Evolutionary conservation across 2,888 invertebrate genomes (phyloP).

Genomic region (Temnothorax unifasciatus): DNA sequence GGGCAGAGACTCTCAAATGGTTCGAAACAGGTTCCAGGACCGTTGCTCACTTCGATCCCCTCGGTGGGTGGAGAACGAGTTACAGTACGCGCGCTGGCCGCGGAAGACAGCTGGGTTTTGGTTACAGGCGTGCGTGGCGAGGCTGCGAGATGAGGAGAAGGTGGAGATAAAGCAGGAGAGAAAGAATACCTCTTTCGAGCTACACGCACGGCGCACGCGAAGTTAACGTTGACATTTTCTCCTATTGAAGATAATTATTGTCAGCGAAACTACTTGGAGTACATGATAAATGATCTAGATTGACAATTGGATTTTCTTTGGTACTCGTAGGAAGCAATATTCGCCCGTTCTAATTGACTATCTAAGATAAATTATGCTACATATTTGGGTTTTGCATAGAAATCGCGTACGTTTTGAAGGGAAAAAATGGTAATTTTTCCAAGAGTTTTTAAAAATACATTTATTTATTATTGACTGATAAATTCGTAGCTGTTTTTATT

Average conservation of each 20-base stretch:
- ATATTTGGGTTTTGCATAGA: not conserved
- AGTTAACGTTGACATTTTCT: slow-evolving; percentile 20
- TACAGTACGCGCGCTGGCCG: slow-evolving; percentile 76
- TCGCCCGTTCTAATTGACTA: not conserved
- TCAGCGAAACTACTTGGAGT: not conserved
- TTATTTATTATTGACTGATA: not conserved
- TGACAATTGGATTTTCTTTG: not conserved
- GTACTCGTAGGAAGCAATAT: not conserved
- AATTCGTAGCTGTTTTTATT: not conserved
- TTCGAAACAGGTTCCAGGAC: slow-evolving; percentile 82
- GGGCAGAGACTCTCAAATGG: slow-evolving; percentile 81
- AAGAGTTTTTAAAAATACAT: not conserved
- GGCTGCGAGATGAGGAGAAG: slow-evolving; percentile 37
- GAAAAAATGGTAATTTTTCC: not conserved
- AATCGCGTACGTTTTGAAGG: not conserved
- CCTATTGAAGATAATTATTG: not conserved
- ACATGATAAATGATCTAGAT: not conserved
- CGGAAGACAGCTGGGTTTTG: slow-evolving; percentile 82
- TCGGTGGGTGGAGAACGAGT: slow-evolving; percentile 83
- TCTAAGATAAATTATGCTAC: not conserved
- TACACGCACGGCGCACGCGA: not conserved
- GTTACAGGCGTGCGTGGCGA: slow-evolving; percentile 67
- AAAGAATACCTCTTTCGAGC: slow-evolving; percentile 12
- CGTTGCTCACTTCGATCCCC: slow-evolving; percentile 78
- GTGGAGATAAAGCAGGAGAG: slow-evolving; percentile 15